A percentile compares a stretch with the other conserved stretches of the same genome.
Conservation (phyloP, 1,140 invertebrate genomes). For the Cydia strobilella region DNA sequence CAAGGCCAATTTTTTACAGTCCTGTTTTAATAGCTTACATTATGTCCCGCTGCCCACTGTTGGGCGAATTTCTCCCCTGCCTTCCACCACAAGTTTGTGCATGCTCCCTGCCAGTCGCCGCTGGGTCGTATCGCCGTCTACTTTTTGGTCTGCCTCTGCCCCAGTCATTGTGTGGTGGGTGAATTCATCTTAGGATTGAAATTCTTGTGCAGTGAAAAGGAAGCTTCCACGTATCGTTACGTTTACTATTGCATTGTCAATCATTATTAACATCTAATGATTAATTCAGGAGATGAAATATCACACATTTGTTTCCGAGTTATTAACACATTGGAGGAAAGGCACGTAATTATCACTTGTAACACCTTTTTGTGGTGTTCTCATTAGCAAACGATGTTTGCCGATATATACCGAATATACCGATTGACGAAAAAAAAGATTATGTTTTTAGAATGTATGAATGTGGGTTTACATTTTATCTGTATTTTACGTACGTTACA, state of each 20-base stretch:
- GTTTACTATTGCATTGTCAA: conserved; percentile 6
- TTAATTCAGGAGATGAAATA: conserved; percentile 5
- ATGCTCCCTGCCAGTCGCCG: no score
- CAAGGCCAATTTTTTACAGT: no score
- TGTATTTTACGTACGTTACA: no score
- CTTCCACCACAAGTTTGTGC: no score
- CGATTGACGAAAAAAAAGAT: neutral
- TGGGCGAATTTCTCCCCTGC: no score
- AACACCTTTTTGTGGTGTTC: neutral
- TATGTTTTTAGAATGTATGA: neutral
- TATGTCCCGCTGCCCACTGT: no score
- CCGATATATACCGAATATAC: neutral
- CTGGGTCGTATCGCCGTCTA: no score
- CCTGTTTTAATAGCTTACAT: no score
- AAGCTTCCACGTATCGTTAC: neutral
- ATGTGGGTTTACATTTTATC: no score
- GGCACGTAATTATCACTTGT: neutral
- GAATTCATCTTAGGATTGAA: no score
- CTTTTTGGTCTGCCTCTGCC: no score
- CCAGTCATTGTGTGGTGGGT: no score
- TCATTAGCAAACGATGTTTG: neutral
- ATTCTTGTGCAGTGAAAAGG: neutral
- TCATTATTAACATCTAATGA: conserved; percentile 17
- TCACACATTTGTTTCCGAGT: conserved; percentile 10
- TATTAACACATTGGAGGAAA: neutral